Percentiles rank a stretch among this genome's conserved stretches.
These are phyloP conservation scores for Vicugna pacos DNA, from an alignment of 2,113 vertebrate genomes.

Conservation along the genomic window DNA sequence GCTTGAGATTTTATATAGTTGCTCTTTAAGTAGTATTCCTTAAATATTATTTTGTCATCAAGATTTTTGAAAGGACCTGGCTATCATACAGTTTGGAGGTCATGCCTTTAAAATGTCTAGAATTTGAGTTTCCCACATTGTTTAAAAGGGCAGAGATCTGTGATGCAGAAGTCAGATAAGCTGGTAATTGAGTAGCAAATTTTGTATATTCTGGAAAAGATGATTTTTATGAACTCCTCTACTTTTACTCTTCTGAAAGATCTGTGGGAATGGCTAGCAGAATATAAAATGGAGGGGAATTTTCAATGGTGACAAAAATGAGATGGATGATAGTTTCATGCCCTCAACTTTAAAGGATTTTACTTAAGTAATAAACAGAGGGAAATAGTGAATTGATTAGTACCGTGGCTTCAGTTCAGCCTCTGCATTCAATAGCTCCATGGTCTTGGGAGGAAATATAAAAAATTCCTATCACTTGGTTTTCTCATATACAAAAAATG, in stretches of 20 bases:
- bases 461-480: not conserved
- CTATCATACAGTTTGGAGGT: not conserved
- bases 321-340: not conserved
- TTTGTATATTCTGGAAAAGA: not conserved
- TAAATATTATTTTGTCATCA: constrained; percentile 29
- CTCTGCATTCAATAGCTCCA: not conserved
- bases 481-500: not conserved
- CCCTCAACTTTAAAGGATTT: not conserved
- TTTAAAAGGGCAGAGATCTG: not conserved
- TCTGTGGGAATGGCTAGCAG: not conserved
- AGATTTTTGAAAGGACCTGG: not conserved
- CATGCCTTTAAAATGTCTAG: not conserved
- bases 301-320: not conserved
- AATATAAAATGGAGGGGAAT: not conserved
- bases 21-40: not conserved
- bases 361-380: not conserved
- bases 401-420: not conserved
- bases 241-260: not conserved
- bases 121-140: not conserved
- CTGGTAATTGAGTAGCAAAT: not conserved
- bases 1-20: not conserved
- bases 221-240: not conserved
- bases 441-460: not conserved
- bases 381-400: not conserved
- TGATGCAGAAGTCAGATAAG: not conserved